A percentile compares a stretch with the other conserved stretches of the same genome.
Evolutionary conservation across 2,113 vertebrate species (phyloP).

Genomic region (Rhodinocichla rosea): DNA sequence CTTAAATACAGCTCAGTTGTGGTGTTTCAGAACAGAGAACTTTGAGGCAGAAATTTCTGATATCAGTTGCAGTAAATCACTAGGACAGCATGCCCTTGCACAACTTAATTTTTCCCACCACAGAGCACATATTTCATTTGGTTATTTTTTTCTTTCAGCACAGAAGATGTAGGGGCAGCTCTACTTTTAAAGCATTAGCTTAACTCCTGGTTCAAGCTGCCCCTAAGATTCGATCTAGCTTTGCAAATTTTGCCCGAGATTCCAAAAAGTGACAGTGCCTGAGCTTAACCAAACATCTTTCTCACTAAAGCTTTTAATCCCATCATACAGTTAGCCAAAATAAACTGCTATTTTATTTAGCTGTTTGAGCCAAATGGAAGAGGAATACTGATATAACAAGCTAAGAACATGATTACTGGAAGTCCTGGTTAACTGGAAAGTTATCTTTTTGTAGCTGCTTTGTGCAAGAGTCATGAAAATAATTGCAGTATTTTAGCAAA

Average conservation of each 20-base stretch:
- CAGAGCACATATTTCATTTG: not conserved
- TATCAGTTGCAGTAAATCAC: not conserved
- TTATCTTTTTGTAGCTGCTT: not conserved
- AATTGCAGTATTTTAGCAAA: not conserved
- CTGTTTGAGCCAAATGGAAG: not conserved
- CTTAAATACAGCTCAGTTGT: not conserved
- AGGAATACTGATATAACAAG: not conserved
- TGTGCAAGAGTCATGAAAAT: not conserved
- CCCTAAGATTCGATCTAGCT: not conserved
- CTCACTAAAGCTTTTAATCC: not conserved
- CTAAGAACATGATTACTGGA: not conserved
- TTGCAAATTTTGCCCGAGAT: not conserved
- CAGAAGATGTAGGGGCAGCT: not conserved
- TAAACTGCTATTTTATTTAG: not conserved
- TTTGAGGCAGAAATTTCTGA: not conserved
- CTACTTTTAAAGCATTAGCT: not conserved
- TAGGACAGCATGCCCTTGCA: not conserved
- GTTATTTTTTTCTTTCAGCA: not conserved
- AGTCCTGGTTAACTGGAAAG: not conserved
- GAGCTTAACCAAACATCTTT: not conserved
- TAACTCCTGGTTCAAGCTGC: not conserved
- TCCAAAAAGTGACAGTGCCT: not conserved
- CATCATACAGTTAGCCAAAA: not conserved
- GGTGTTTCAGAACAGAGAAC: not conserved
- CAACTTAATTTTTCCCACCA: not conserved